Evolutionary conservation across 2,797 vertebrate genomes (phyloP).

Genomic region (Tapera naevia): DNA sequence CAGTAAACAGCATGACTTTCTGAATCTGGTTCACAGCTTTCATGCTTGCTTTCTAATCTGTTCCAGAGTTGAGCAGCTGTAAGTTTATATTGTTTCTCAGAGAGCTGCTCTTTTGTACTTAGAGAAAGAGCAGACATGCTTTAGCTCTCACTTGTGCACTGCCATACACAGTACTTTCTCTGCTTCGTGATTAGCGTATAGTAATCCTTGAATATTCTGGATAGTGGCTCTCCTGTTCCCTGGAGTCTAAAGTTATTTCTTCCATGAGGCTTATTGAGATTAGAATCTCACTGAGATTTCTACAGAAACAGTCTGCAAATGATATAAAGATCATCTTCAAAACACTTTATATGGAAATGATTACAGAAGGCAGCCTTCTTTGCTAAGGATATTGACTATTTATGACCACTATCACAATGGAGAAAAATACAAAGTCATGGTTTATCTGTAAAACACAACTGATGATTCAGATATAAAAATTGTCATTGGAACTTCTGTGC

Average conservation of each 20-base stretch:
- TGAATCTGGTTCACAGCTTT: constrained; percentile 18
- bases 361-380: not conserved
- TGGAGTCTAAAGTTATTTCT: not conserved
- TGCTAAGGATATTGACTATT: not conserved
- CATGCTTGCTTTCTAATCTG: constrained; percentile 9
- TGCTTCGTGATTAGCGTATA: not conserved
- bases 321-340: not conserved
- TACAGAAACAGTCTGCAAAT: not conserved
- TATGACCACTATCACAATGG: not conserved
- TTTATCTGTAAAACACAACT: not conserved
- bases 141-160: not conserved
- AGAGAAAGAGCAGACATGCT: not conserved
- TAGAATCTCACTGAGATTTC: not conserved
- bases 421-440: not conserved
- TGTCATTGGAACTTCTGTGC: not conserved
- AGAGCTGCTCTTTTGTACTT: not conserved
- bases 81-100: not conserved
- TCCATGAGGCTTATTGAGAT: not conserved
- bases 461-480: not conserved
- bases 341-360: not conserved
- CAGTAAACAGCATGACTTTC: not conserved
- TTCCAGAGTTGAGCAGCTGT: constrained; percentile 11
- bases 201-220: not conserved
- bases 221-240: not conserved
- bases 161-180: not conserved